phyloP scores from a whole-genome alignment of 2,113 vertebrate genomes.

The Sceloporus tristichus region DNA sequence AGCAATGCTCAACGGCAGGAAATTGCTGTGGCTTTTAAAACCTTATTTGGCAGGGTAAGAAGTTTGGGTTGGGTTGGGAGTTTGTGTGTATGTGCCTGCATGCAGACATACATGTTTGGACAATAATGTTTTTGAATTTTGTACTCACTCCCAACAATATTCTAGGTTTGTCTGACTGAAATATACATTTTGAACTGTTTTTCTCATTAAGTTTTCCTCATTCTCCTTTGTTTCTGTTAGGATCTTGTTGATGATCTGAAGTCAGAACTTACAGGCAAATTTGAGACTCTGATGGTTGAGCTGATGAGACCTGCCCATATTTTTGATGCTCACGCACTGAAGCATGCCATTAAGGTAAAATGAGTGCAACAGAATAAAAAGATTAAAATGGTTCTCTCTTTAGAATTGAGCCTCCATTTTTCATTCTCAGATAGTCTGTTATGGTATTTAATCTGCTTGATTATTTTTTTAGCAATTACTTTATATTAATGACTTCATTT shows the following conservation, averaged over 20 bases:
- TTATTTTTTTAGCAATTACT: not conserved
- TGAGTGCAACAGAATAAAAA: not conserved
- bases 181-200: not conserved
- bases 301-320: conserved; percentile 85
- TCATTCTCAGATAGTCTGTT: not conserved
- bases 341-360: conserved; percentile 92
- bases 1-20: conserved; percentile 92
- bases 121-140: not conserved
- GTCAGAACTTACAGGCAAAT: conserved; percentile 92
- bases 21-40: conserved; percentile 89
- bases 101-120: no score
- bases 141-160: no score
- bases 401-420: not conserved
- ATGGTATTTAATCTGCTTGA: not conserved
- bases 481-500: not conserved
- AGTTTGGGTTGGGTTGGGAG: not conserved
- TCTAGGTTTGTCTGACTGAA: not conserved
- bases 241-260: conserved; percentile 91
- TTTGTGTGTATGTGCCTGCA: not conserved
- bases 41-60: conserved; percentile 90
- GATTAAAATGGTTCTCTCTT: conserved; percentile 5
- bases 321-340: conserved; percentile 89
- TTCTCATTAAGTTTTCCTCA: conserved; percentile 14
- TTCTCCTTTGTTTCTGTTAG: conserved; percentile 71
- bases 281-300: conserved; percentile 90